phyloP scores from a whole-genome alignment of 2,113 vertebrate species.

The Lasiurus borealis region DNA sequence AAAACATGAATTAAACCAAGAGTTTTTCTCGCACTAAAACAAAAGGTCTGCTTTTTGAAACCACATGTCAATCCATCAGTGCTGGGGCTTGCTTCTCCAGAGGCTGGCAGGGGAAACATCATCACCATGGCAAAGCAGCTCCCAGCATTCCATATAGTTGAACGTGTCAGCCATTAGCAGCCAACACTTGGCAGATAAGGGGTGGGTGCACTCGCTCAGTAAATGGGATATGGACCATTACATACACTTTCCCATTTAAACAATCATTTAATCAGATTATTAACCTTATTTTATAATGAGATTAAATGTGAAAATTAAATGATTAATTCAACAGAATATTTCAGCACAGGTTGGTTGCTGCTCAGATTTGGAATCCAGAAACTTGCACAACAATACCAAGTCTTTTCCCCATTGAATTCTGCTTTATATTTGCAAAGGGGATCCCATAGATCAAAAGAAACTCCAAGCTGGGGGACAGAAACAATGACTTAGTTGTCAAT shows the following conservation, averaged over 20 bases:
- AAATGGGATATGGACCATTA: background rate
- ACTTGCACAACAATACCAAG: background rate
- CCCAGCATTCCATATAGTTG: background rate
- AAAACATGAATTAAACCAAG: background rate
- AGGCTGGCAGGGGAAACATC: rapidly evolving
- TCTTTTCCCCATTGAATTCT: background rate
- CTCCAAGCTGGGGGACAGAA: background rate
- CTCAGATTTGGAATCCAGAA: background rate
- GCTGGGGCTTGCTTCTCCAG: background rate
- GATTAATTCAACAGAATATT: background rate
- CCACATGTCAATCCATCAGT: background rate
- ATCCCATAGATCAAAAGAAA: background rate
- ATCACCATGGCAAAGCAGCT: background rate
- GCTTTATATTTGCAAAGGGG: background rate
- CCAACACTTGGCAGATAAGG: background rate
- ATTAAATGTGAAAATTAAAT: background rate
- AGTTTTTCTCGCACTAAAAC: background rate
- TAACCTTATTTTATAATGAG: background rate
- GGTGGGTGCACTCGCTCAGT: background rate
- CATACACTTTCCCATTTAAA: background rate
- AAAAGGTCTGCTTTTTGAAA: background rate
- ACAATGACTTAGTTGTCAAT: background rate
- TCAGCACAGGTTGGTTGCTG: background rate
- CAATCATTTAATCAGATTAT: background rate
- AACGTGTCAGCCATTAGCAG: background rate